Percentiles rank a stretch among this genome's conserved stretches.
These are phyloP conservation scores for Oasisia sp. DNA, from an alignment of 2,888 invertebrate species.

Conservation along the genomic window DNA sequence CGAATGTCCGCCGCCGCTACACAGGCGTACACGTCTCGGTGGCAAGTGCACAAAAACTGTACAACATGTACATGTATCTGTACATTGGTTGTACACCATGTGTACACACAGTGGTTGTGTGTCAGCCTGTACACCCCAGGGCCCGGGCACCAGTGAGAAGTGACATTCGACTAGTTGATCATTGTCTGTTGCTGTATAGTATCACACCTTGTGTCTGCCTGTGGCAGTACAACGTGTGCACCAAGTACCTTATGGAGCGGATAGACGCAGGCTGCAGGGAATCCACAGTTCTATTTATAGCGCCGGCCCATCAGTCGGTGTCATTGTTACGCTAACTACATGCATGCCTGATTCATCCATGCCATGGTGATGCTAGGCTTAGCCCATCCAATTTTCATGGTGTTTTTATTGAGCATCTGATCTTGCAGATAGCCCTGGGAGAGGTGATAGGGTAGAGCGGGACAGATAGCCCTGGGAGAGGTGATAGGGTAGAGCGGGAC, in stretches of 20 bases:
- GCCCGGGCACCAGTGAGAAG: background rate
- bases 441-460: too few species aligned
- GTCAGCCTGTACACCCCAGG: background rate
- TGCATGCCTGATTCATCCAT: too few species aligned
- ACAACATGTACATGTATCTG: background rate
- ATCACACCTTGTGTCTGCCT: background rate
- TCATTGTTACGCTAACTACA: background rate
- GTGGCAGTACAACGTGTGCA: background rate
- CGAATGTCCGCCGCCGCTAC: background rate
- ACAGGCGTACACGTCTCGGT: background rate
- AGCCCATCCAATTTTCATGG: too few species aligned
- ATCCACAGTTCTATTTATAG: background rate
- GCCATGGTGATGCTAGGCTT: too few species aligned
- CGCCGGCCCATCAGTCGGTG: background rate
- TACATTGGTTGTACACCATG: background rate
- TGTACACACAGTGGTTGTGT: background rate
- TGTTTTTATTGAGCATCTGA: too few species aligned
- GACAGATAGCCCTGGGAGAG: too few species aligned
- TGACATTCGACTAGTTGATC: background rate
- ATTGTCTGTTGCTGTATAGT: constrained; percentile 3
- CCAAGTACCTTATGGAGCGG: background rate
- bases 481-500: too few species aligned
- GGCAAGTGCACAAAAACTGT: background rate
- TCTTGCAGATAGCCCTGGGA: too few species aligned
- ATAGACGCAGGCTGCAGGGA: background rate